Evolutionary conservation across 2,113 vertebrate species (phyloP), one percentile per base, ranked within the genome.

Genomic region (Colossoma macropomum): DNA sequence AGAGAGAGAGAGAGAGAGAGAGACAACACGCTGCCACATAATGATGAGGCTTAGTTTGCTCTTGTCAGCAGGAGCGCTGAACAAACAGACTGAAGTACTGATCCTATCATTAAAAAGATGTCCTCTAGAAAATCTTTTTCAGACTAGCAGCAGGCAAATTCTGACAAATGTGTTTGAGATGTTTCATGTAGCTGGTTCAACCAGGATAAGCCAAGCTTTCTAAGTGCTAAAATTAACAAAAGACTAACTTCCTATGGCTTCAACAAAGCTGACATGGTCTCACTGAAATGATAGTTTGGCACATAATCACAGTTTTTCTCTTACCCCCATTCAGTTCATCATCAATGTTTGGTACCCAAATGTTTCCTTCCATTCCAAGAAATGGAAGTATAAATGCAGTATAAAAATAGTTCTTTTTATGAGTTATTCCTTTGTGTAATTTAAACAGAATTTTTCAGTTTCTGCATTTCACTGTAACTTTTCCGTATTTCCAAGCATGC

Each of bases 41-140:
- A 80, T 78, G 48, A 63, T 83, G 65, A 28, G 45, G 38, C 25
- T 81, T 52, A 28, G 30, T 34, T 23, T 80, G 48, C n/a, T 85
- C 32, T 63, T 62, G 17, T 60, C 41, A 45, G 45, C 78, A 72
- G 68, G 28, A 62, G 23, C 54, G 60, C 41, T 16, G 65, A 25
- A 68, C 28, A 75, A 56, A 75, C 27, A 50, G 30, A 75, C 52
- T 11, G 65, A 78, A 66, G 50, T 27, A 41, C 48, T n/a, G 9
- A 71, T 54, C 45, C 38, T 82, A 50, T n/a, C 52, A 38, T 52
- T 62, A 68, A 65, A 60, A 27, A 34, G n/a, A 75, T 81, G 52
- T 85, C 23, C 50, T 60, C 38, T 23, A 38, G 65, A 76, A 70
- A 79, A 80, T 65, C 62, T 52, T 32, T 60, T 50, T 83, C 25